Evolutionary conservation across 2,888 invertebrate species (phyloP).

Genomic region (Meganola albula): DNA sequence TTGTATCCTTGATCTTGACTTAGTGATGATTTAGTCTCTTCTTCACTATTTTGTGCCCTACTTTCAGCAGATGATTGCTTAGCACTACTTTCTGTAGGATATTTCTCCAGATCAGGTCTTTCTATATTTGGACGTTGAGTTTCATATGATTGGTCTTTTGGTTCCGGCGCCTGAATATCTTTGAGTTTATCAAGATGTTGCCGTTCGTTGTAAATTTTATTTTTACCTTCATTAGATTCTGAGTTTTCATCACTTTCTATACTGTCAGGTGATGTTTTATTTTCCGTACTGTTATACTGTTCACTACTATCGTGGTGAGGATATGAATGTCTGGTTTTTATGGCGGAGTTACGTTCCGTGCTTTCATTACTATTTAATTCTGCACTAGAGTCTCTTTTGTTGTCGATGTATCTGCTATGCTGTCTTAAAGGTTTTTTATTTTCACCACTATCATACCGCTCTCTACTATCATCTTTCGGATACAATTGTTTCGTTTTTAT

Average conservation of each 20-base stretch:
- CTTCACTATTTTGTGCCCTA: slow-evolving; percentile 14
- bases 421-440: slow-evolving; percentile 9
- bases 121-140: slow-evolving; percentile 2
- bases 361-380: slow-evolving; percentile 18
- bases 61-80: slow-evolving; percentile 21
- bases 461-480: slow-evolving; percentile 6
- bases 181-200: slow-evolving; percentile 15
- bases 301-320: slow-evolving; percentile 9
- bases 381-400: no score
- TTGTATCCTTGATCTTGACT: no score
- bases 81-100: background rate
- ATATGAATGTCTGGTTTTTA: slow-evolving; percentile 9
- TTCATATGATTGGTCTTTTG: slow-evolving; percentile 9
- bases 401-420: no score
- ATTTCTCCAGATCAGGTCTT: slow-evolving; percentile 6
- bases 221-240: slow-evolving; percentile 10
- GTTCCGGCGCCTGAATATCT: slow-evolving; percentile 20
- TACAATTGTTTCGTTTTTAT: slow-evolving; percentile 10
- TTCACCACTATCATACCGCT: slow-evolving; percentile 14
- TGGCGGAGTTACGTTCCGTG: slow-evolving; percentile 10
- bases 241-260: slow-evolving; percentile 16
- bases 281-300: slow-evolving; percentile 14
- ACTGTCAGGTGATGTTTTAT: slow-evolving; percentile 6
- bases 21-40: slow-evolving; percentile 1
- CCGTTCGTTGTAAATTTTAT: slow-evolving; percentile 11